Evolutionary conservation across 2,888 invertebrate genomes (phyloP).

Genomic region (Apantesis nais): DNA sequence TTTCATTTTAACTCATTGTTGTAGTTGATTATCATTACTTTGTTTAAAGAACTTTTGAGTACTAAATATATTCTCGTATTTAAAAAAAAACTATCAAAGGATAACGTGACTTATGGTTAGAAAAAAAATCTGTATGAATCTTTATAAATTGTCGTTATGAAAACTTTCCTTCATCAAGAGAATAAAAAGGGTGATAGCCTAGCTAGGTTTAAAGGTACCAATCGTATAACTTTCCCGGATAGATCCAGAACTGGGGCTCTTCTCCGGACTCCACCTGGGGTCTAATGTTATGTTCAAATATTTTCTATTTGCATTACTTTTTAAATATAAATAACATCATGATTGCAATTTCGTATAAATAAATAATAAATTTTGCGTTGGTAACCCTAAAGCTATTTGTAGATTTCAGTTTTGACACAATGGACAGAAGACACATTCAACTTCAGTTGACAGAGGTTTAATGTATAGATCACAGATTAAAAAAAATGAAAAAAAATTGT

Average conservation of each 20-base stretch:
- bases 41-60: neutral
- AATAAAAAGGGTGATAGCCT: slow-evolving; percentile 18
- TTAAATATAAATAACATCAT: neutral
- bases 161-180: slow-evolving; percentile 23
- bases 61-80: neutral
- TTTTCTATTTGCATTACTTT: neutral
- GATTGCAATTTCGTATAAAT: neutral
- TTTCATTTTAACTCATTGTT: no score
- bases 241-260: slow-evolving; percentile 6
- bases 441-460: slow-evolving; percentile 3
- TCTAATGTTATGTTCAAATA: neutral
- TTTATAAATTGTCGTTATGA: neutral
- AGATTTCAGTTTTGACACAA: neutral
- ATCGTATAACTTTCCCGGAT: slow-evolving; percentile 1
- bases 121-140: neutral
- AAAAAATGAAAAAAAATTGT: no score
- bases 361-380: slow-evolving; percentile 1
- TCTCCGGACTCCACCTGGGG: neutral
- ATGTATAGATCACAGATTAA: neutral
- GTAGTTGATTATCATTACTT: neutral
- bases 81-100: no score
- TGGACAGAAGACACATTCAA: slow-evolving; percentile 9
- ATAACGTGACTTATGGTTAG: neutral
- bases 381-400: slow-evolving; percentile 12
- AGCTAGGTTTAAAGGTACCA: slow-evolving; percentile 17